Evolutionary conservation across 1,140 invertebrate species (phyloP).

Genomic region (Phymorhynchus buccinoides): DNA sequence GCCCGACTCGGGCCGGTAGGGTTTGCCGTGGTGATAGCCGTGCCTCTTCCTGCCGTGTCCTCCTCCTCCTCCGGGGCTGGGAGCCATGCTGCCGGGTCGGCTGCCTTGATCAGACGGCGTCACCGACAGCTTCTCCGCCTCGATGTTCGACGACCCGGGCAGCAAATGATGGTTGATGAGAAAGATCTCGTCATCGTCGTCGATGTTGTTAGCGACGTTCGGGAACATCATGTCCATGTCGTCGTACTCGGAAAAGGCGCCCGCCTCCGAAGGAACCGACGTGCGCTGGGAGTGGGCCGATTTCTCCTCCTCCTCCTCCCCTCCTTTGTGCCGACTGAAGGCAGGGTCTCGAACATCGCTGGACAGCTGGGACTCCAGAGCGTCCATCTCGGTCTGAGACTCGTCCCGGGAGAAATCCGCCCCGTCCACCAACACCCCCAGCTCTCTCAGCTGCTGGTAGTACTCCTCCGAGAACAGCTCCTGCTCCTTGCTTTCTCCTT

Average conservation of each 20-base stretch:
- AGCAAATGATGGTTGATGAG: conserved; percentile 52
- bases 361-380: conserved; percentile 55
- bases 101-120: conserved; percentile 31
- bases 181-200: conserved; percentile 62
- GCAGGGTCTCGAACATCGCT: conserved; percentile 45
- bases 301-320: conserved; percentile 49
- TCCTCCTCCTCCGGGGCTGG: conserved; percentile 41
- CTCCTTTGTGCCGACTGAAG: conserved; percentile 51
- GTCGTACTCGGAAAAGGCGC: background rate
- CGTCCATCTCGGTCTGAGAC: conserved; percentile 63
- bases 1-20: background rate
- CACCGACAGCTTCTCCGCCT: conserved; percentile 6
- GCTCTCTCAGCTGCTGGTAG: conserved; percentile 64
- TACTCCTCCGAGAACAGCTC: conserved; percentile 66
- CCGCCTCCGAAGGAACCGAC: background rate
- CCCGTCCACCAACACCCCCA: conserved; percentile 67
- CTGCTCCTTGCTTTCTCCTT: conserved; percentile 22
- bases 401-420: conserved; percentile 60
- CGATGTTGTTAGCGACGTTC: conserved; percentile 43
- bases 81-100: conserved; percentile 38
- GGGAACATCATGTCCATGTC: conserved; percentile 50
- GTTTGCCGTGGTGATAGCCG: background rate
- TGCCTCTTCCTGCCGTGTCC: background rate
- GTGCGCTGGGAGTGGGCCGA: background rate
- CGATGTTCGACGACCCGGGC: background rate